These are phyloP conservation scores for Agrochola circellaris DNA, from an alignment of 2,888 invertebrate genomes.

Conservation along the genomic window DNA sequence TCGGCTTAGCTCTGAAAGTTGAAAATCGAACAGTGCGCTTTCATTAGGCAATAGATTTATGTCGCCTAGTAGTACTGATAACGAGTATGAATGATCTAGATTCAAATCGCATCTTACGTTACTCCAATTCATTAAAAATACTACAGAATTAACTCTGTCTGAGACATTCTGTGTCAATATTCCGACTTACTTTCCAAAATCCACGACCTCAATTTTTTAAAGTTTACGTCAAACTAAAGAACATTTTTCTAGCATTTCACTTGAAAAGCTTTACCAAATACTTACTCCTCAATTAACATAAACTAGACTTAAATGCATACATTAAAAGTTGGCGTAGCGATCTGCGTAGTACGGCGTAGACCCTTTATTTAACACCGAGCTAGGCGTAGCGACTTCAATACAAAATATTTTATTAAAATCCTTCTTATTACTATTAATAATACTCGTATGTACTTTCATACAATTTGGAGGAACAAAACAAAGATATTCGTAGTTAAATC, in stretches of 20 bases:
- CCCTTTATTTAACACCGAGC: neutral
- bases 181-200: constrained; percentile 42
- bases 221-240: neutral
- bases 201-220: constrained; percentile 36
- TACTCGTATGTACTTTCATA: neutral
- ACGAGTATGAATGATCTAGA: neutral
- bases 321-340: neutral
- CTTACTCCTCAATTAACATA: neutral
- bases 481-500: constrained; percentile 32
- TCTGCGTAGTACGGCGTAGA: constrained; percentile 5
- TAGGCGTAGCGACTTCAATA: neutral
- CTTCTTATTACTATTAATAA: neutral
- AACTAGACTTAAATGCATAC: neutral
- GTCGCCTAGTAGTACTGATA: neutral
- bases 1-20: neutral
- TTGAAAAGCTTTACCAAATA: neutral
- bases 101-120: neutral
- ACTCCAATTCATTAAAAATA: neutral
- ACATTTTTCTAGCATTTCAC: neutral
- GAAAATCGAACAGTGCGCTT: neutral
- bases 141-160: neutral
- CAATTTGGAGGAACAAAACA: neutral
- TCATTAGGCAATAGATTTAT: neutral
- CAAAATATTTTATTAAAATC: neutral
- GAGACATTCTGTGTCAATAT: constrained; percentile 5